These are phyloP conservation scores for Eubasilissa regina DNA, from an alignment of 1,140 invertebrate genomes.

Conservation along the genomic window DNA sequence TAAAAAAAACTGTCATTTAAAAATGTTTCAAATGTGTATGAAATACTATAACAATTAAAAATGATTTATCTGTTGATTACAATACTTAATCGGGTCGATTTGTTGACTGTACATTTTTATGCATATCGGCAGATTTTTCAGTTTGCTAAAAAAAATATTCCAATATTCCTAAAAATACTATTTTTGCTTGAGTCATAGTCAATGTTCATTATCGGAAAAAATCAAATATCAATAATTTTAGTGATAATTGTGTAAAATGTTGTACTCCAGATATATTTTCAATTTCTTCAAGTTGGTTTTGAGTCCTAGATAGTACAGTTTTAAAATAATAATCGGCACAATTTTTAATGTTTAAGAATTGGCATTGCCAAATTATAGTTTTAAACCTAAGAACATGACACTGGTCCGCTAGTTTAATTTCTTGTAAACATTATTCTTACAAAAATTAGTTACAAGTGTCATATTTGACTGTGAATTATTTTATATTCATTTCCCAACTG, in stretches of 20 bases:
- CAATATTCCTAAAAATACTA: conserved; percentile 7
- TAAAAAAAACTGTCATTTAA: too few species aligned
- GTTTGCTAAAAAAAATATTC: conserved; percentile 24
- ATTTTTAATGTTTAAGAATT: conserved; percentile 24
- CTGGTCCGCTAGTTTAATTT: too few species aligned
- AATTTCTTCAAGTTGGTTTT: conserved; percentile 4
- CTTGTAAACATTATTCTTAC: too few species aligned
- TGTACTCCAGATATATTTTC: conserved; percentile 31
- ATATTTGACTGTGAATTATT: too few species aligned
- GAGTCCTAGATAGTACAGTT: conserved; percentile 24
- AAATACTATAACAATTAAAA: too few species aligned
- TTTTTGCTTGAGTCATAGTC: conserved; percentile 30
- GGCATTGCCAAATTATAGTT: neutral
- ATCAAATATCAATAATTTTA: conserved; percentile 36
- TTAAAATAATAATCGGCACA: conserved; percentile 32
- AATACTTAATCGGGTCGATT: too few species aligned
- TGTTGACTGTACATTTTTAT: neutral
- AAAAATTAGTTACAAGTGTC: too few species aligned
- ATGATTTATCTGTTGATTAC: too few species aligned
- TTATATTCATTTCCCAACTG: too few species aligned
- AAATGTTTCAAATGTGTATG: too few species aligned
- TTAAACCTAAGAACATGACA: too few species aligned
- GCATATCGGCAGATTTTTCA: conserved; percentile 22
- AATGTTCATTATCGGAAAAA: conserved; percentile 26
- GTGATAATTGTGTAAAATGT: conserved; percentile 19